Percentiles rank a stretch among this genome's conserved stretches.
Conservation (phyloP, 2,113 vertebrate species). For the Notarius lentiginosus region DNA sequence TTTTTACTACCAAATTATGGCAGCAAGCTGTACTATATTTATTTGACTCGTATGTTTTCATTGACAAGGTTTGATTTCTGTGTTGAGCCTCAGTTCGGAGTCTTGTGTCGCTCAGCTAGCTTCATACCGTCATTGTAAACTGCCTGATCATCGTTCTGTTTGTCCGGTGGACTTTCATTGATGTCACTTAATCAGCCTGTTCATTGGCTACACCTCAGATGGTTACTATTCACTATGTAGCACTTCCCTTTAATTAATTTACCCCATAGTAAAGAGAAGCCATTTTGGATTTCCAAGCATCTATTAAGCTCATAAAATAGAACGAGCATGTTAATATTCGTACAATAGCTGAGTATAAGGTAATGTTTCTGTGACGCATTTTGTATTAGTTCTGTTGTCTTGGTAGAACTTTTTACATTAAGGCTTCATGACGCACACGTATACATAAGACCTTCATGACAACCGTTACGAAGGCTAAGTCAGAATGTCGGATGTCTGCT, state of each 20-base stretch:
- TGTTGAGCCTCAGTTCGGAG: slow-evolving; percentile 11
- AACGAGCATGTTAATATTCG: too few species aligned
- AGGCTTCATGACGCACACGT: neutral
- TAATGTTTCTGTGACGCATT: too few species aligned
- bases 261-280: neutral
- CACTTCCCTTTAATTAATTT: slow-evolving; percentile 10
- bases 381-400: neutral
- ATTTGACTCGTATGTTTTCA: neutral
- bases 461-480: neutral
- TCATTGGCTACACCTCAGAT: neutral
- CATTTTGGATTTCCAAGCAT: neutral
- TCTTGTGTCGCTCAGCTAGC: slow-evolving; percentile 22
- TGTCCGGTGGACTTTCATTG: neutral
- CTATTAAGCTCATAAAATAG: neutral
- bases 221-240: slow-evolving; percentile 16
- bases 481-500: neutral
- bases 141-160: neutral
- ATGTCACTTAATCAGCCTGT: neutral
- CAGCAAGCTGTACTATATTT: neutral
- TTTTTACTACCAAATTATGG: neutral
- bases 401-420: neutral
- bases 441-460: slow-evolving; percentile 1
- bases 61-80: neutral
- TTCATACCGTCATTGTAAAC: neutral
- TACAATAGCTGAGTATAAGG: too few species aligned